A percentile compares a stretch with the other conserved stretches of the same genome.
Conservation (phyloP, 2,797 vertebrate genomes). For the Poecilia wingei region DNA sequence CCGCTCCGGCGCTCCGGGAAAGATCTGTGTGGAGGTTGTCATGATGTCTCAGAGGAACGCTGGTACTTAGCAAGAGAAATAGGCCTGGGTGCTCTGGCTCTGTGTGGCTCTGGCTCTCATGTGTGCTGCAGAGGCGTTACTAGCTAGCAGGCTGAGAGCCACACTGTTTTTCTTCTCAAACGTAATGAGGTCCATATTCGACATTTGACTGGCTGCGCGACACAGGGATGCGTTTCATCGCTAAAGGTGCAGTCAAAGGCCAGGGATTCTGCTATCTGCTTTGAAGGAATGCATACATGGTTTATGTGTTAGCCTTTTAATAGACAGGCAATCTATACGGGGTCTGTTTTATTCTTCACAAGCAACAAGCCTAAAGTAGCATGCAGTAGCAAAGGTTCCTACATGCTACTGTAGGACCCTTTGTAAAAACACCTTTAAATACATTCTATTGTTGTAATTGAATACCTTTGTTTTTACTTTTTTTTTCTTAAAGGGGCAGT, state of each 20-base stretch:
- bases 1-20: constrained; percentile 31
- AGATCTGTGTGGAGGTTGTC: constrained; percentile 13
- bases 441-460: not conserved
- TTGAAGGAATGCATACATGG: not conserved
- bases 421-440: not conserved
- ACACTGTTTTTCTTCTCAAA: constrained; percentile 3
- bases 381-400: not conserved
- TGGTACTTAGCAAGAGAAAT: constrained; percentile 20
- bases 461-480: not conserved
- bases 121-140: constrained; percentile 8
- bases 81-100: constrained; percentile 10
- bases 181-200: constrained; percentile 1
- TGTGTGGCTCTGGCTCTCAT: constrained; percentile 14
- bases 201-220: not conserved
- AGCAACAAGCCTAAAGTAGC: not conserved
- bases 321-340: not conserved
- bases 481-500: not conserved
- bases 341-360: not conserved
- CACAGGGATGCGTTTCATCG: not conserved
- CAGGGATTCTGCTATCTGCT: not conserved
- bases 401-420: not conserved
- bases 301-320: not conserved
- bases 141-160: constrained; percentile 6
- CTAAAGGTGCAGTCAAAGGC: not conserved
- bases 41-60: constrained; percentile 7